phyloP scores from a whole-genome alignment of 30 jellyfish, hydroid and myxozoan genomes.

The Hydra vulgaris region DNA sequence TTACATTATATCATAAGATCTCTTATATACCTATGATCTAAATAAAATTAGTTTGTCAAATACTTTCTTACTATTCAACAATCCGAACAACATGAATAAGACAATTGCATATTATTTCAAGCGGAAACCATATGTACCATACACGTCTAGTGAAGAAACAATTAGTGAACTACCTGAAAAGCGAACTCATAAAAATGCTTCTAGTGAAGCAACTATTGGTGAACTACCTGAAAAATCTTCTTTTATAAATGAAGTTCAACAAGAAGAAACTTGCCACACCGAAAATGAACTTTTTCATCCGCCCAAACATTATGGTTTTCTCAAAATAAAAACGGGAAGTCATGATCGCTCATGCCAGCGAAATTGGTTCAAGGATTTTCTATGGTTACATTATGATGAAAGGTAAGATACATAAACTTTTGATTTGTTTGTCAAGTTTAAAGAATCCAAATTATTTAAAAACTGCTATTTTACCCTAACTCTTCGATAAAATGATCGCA shows the following conservation, averaged over 20 bases:
- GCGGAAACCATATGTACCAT: neutral
- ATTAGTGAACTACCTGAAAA: neutral
- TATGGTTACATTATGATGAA: constrained; percentile 9
- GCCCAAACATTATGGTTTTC: constrained; percentile 1
- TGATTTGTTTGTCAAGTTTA: neutral
- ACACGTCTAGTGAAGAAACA: neutral
- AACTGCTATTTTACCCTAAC: neutral
- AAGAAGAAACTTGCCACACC: neutral
- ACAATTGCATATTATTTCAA: neutral
- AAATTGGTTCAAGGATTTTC: neutral
- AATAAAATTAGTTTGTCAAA: neutral
- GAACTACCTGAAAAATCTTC: neutral
- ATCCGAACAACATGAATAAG: neutral
- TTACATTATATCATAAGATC: too few species aligned
- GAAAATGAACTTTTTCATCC: constrained; percentile 7
- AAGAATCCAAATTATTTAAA: neutral
- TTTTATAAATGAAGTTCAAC: neutral
- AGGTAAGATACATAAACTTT: neutral
- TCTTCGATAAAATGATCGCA: neutral
- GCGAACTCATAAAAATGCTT: neutral
- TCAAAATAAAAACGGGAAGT: neutral
- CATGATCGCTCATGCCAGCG: neutral
- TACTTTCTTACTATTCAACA: neutral
- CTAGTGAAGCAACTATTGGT: neutral
- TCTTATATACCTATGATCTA: too few species aligned